phyloP scores from a whole-genome alignment of 1,140 invertebrate genomes.

The Homalodisca vitripennis region DNA sequence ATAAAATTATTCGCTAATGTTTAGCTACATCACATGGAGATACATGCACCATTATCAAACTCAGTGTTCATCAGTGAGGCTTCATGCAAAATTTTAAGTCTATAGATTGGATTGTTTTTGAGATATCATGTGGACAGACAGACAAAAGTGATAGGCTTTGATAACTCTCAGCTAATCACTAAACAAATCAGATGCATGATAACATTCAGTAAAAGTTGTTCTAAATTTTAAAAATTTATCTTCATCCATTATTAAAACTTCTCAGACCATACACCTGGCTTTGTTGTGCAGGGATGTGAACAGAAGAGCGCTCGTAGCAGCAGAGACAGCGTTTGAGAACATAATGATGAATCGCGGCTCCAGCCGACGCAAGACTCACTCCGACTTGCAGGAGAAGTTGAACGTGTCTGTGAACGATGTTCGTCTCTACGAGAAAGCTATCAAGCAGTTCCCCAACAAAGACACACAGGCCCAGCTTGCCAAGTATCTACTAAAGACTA shows the following conservation, averaged over 20 bases:
- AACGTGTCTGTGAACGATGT: slow-evolving; percentile 74
- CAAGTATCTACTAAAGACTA: slow-evolving; percentile 81
- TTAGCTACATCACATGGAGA: too few relatives aligned
- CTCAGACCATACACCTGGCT: not conserved
- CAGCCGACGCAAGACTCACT: slow-evolving; percentile 71
- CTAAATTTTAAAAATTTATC: not conserved
- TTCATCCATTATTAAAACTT: not conserved
- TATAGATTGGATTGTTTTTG: too few relatives aligned
- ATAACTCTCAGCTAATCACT: not conserved
- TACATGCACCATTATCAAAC: too few relatives aligned
- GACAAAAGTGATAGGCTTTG: too few relatives aligned
- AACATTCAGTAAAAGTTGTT: not conserved
- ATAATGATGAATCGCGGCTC: slow-evolving; percentile 64
- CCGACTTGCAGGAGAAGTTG: slow-evolving; percentile 78
- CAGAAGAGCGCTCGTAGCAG: slow-evolving; percentile 56
- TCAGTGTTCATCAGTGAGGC: too few relatives aligned
- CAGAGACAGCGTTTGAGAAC: slow-evolving; percentile 68
- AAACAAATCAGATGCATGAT: not conserved
- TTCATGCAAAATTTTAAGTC: too few relatives aligned
- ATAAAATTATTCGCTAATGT: too few relatives aligned
- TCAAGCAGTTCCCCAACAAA: slow-evolving; percentile 61
- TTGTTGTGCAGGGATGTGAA: slow-evolving; percentile 50
- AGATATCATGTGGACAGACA: too few relatives aligned
- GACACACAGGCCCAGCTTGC: slow-evolving; percentile 65
- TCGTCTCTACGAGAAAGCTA: slow-evolving; percentile 81